phyloP scores from a whole-genome alignment of 2,888 invertebrate genomes.

The Chloroclystis v-ata region DNA sequence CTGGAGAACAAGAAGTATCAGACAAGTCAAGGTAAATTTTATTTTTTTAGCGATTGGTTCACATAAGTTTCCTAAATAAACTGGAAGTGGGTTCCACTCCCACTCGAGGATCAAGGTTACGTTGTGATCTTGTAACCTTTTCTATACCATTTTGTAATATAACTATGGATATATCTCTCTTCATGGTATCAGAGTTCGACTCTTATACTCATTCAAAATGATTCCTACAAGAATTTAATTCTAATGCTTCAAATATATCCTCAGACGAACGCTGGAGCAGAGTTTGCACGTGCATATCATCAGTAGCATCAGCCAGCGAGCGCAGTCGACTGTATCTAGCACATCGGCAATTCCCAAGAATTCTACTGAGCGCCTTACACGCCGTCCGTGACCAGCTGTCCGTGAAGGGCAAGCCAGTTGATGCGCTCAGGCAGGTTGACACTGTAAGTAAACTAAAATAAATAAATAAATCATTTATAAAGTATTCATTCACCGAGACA shows the following conservation, averaged over 20 bases:
- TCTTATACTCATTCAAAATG: too few species aligned
- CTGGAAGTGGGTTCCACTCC: too few species aligned
- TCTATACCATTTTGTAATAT: too few species aligned
- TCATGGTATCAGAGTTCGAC: too few species aligned
- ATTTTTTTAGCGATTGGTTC: not conserved
- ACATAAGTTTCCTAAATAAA: too few species aligned
- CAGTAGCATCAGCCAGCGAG: conserved; percentile 41
- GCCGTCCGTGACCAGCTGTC: conserved; percentile 56
- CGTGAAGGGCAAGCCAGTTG: conserved; percentile 53
- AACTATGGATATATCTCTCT: too few species aligned
- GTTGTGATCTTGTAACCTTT: too few species aligned
- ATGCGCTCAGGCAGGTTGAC: conserved; percentile 54
- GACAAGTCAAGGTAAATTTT: conserved; percentile 47
- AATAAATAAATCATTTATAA: not conserved
- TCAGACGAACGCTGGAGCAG: conserved; percentile 55
- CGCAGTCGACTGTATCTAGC: conserved; percentile 50
- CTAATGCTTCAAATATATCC: too few species aligned
- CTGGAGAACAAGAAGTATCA: conserved; percentile 44
- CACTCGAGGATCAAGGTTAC: too few species aligned
- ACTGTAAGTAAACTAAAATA: conserved; percentile 38
- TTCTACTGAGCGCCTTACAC: conserved; percentile 42
- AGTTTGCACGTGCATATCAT: conserved; percentile 49
- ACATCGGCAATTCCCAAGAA: conserved; percentile 47
- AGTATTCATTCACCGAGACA: too few species aligned
- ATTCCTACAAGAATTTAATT: too few species aligned